Evolutionary conservation across 2,113 vertebrate species (phyloP).

Genomic region (Pterocles gutturalis): DNA sequence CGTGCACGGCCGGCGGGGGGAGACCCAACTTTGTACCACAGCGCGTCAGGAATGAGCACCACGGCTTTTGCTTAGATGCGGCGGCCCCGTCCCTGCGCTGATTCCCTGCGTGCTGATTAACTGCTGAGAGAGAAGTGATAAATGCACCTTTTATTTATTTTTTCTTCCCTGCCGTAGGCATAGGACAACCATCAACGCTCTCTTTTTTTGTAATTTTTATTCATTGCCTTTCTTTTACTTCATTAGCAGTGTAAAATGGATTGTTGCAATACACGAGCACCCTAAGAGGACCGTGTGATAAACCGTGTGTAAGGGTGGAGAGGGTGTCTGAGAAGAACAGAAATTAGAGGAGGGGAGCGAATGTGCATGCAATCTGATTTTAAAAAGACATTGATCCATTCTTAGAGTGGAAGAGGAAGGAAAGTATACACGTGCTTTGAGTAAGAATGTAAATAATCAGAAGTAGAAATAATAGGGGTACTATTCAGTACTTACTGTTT

Average conservation of each 20-base stretch:
- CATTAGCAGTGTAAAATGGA: slow-evolving; percentile 10
- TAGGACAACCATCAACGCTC: neutral
- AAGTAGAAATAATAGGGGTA: neutral
- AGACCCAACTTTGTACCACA: neutral
- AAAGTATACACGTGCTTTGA: neutral
- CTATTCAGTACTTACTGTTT: neutral
- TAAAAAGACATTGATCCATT: neutral
- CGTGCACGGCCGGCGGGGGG: neutral
- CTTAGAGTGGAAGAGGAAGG: neutral
- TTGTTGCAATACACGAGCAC: neutral
- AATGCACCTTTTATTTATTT: neutral
- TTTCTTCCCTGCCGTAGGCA: neutral
- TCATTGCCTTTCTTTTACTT: neutral
- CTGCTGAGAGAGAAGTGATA: neutral
- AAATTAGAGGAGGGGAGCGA: neutral
- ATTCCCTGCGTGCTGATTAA: neutral
- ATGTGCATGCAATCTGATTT: neutral
- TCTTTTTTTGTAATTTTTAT: slow-evolving; percentile 4
- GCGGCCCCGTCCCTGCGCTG: neutral
- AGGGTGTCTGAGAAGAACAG: neutral
- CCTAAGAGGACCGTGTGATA: neutral
- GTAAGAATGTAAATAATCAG: neutral
- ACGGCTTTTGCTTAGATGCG: neutral
- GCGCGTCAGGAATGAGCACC: neutral
- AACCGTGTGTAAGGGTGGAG: neutral